A percentile compares a stretch with the other conserved stretches of the same genome.
These are phyloP conservation scores for Petaurus breviceps DNA, from an alignment of 2,113 vertebrate species.

Conservation along the genomic window DNA sequence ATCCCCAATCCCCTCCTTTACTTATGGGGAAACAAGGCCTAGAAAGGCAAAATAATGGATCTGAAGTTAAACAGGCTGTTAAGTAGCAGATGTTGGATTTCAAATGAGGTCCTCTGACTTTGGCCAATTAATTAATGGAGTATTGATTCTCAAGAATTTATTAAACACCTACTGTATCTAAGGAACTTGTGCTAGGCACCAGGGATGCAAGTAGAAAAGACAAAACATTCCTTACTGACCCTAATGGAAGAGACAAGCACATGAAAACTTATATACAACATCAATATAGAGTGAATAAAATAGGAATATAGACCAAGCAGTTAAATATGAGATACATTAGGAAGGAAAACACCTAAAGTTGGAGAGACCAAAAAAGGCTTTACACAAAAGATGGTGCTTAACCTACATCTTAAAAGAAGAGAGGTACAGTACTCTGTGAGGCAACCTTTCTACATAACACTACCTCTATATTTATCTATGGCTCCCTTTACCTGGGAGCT, in stretches of 20 bases:
- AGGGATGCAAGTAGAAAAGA: not conserved
- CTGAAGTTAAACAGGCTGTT: not conserved
- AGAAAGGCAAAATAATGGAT: not conserved
- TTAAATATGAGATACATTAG: not conserved
- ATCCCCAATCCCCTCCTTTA: not conserved
- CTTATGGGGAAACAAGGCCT: not conserved
- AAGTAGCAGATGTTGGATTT: not conserved
- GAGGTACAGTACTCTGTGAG: not conserved
- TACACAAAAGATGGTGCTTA: not conserved
- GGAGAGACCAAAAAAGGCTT: not conserved
- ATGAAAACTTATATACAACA: not conserved
- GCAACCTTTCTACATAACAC: not conserved
- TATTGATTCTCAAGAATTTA: not conserved
- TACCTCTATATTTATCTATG: not conserved
- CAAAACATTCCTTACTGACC: not conserved
- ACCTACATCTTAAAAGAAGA: not conserved
- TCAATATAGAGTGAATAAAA: not conserved
- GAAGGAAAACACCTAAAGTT: not conserved
- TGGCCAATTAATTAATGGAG: not conserved
- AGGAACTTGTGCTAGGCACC: not conserved
- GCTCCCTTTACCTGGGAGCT: not conserved
- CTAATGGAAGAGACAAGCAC: not conserved
- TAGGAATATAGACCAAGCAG: not conserved
- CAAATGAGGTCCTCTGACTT: not conserved
- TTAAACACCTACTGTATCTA: not conserved